Percentiles rank a stretch among this genome's conserved stretches.
Evolutionary conservation across 2,888 invertebrate species (phyloP).

Genomic region (Caenorhabditis japonica): DNA sequence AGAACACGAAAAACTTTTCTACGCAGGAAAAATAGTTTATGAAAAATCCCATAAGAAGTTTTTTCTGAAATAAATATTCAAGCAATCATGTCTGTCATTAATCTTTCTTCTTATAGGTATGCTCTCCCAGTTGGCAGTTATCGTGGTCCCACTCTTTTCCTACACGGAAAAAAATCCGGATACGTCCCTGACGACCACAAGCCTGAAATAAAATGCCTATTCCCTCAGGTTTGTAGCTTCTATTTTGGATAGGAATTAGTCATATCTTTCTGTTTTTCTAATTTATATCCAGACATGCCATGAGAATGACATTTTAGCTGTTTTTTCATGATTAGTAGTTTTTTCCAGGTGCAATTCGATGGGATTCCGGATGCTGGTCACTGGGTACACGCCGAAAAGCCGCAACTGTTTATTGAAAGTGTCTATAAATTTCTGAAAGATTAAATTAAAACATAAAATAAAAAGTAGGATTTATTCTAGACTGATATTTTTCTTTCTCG

Average conservation of each 20-base stretch:
- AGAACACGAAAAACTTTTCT: no score
- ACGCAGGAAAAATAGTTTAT: no score
- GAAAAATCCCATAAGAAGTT: no score
- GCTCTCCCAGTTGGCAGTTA: conserved; percentile 77
- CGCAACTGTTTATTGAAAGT: conserved; percentile 84
- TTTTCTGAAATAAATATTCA: no score
- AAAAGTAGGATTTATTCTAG: no score
- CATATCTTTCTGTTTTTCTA: no score
- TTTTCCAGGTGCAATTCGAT: conserved; percentile 81
- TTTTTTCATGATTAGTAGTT: no score
- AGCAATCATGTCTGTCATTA: no score
- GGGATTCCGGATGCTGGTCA: conserved; percentile 89
- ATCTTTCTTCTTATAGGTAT: conserved; percentile 18
- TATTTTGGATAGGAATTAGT: background rate
- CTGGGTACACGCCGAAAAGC: conserved; percentile 93
- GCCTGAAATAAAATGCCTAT: conserved; percentile 70
- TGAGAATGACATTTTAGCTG: no score
- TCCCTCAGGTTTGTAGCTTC: conserved; percentile 49
- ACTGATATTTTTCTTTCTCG: no score
- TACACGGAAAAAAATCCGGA: conserved; percentile 88
- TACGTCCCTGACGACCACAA: conserved; percentile 81
- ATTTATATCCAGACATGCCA: no score
- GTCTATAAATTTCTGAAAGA: conserved; percentile 82
- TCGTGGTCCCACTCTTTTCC: conserved; percentile 85
- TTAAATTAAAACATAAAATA: conserved; percentile 6